Evolutionary conservation across 2,113 vertebrate genomes (phyloP), one percentile per base, ranked within the genome.

Genomic region (Alexandromys fortis): DNA sequence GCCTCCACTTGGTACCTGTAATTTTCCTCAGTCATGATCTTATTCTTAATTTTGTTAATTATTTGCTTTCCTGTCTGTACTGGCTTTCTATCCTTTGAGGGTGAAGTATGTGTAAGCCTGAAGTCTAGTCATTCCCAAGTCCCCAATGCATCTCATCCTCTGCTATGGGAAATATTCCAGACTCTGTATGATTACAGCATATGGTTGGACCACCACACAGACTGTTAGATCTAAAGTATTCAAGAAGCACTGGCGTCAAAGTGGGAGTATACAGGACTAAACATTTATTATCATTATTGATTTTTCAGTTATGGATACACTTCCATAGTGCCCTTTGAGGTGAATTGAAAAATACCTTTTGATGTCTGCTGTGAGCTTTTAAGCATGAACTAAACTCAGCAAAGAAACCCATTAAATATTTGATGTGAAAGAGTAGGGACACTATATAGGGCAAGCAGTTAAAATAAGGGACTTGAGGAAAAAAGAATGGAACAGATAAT

Each of bases 401-500:
- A 90, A 76, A 38, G 70, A 86, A 94, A 76, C 17, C 52, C 49
- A 89, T 86, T 90, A 58, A 67, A 92, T 35, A 95, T 19, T 91
- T 7, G 65, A 58, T 86, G n/a, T 52, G 0, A 70, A 81, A 75
- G 19, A 14, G 82, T 72, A 79, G 16, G 30, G 28, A 77, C 12
- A 87, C 28, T 38, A 82, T 13, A 8, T 17, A 55, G 61, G 13
- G 10, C 6, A 90, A 55, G 28, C 5, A 73, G 33, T 83, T 91
- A 92, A 65, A 47, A 86, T 55, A 9, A 65, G 93, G 26, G 17
- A 61, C 87, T 98, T 87, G 21, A 42, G 88, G 65, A 97, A 97
- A 65, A 70, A 65, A 45, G 7, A 70, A 95, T 76, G 95, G 97
- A n/a, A 93, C 86, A 76, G 26, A 33, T 87, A 83, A 91, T 96